These are phyloP conservation scores for Biston stratarius DNA, from an alignment of 2,888 invertebrate genomes.

Conservation along the genomic window DNA sequence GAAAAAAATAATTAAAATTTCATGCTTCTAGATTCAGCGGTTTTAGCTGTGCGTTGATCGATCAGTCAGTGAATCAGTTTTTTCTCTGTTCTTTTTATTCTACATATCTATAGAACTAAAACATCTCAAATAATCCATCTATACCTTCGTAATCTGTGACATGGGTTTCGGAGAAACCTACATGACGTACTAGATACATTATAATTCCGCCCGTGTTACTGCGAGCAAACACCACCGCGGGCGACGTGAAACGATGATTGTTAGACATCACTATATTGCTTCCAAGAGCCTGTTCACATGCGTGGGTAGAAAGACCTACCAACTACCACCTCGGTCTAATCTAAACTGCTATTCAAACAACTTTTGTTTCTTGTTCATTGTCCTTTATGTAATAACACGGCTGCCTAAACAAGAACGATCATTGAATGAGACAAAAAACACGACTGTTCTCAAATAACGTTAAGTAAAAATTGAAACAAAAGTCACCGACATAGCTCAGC, in stretches of 20 bases:
- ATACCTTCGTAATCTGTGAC: neutral
- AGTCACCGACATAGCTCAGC: too few relatives aligned
- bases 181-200: constrained; percentile 15
- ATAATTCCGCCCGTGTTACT: constrained; percentile 28
- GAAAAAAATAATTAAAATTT: too few relatives aligned
- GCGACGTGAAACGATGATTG: constrained; percentile 21
- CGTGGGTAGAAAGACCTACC: neutral
- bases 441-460: too few relatives aligned
- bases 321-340: neutral
- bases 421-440: too few relatives aligned
- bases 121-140: neutral
- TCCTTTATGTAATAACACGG: too few relatives aligned
- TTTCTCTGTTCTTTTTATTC: too few relatives aligned
- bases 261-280: constrained; percentile 26
- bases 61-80: too few relatives aligned
- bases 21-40: too few relatives aligned
- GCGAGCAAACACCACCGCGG: constrained; percentile 18
- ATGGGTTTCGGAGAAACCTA: constrained; percentile 1
- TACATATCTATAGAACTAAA: too few relatives aligned
- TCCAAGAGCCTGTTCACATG: constrained; percentile 1
- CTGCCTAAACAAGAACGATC: too few relatives aligned
- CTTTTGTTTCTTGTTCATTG: neutral
- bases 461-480: too few relatives aligned
- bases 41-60: too few relatives aligned
- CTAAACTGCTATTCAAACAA: neutral